These are phyloP conservation scores for Chelonus formosanus DNA, from an alignment of 2,888 invertebrate genomes.

Conservation along the genomic window DNA sequence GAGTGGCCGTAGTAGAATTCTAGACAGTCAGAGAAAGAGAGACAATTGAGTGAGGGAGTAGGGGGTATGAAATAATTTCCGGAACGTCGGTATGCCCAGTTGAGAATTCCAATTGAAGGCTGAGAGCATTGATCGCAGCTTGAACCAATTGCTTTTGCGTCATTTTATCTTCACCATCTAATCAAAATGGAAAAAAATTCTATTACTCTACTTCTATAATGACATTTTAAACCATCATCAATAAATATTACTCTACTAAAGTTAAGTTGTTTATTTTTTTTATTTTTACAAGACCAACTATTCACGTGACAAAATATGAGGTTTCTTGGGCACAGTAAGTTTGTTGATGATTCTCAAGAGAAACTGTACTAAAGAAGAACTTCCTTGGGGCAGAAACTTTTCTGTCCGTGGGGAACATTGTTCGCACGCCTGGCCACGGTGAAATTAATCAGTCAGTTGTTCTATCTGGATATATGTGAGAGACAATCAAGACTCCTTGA, in stretches of 20 bases:
- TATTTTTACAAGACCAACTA: background rate
- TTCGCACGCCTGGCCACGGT: constrained; percentile 24
- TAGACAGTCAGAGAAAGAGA: constrained; percentile 13
- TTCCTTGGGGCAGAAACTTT: constrained; percentile 27
- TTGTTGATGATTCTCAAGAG: constrained; percentile 28
- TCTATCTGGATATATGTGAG: constrained; percentile 24
- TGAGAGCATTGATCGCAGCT: constrained; percentile 12
- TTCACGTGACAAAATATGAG: constrained; percentile 7
- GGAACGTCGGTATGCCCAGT: constrained; percentile 42
- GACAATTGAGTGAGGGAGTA: constrained; percentile 14
- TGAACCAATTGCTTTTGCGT: constrained; percentile 5
- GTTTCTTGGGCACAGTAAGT: constrained; percentile 12
- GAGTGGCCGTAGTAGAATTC: constrained; percentile 25
- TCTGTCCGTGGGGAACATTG: constrained; percentile 29
- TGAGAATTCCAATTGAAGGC: constrained; percentile 29
- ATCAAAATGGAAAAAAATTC: background rate
- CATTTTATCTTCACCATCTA: background rate
- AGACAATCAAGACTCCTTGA: constrained; percentile 23
- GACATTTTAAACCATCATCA: constrained; percentile 1
- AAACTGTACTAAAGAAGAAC: constrained; percentile 27
- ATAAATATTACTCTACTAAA: background rate
- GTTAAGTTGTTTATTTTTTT: background rate
- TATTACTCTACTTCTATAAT: background rate
- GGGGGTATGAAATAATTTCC: constrained; percentile 47
- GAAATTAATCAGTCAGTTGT: constrained; percentile 34